Base-by-base conservation (phyloP, 2,797 vertebrate genomes). In the Amblyraja radiata region DNA sequence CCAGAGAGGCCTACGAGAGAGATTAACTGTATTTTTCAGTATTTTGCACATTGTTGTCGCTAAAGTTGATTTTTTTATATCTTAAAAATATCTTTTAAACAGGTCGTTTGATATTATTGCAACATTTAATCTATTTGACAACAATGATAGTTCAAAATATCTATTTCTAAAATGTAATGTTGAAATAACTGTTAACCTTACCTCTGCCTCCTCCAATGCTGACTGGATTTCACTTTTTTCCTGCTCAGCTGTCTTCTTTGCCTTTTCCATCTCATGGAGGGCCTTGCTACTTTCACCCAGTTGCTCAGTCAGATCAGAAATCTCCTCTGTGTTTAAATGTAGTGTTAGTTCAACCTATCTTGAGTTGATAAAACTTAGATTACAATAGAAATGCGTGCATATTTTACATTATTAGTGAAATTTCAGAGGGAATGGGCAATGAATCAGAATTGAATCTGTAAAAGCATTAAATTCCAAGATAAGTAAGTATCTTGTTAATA, bases 251-350 rank as follows among this genome's bases (percentile, higher is more conserved):
- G 97, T 96, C 93, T 98, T 98, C 95, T 96, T 97, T 93, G 95
- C 95, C 94, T 97, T 98, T 94, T 98, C 97, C 74, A 97, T 94
- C 93, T 97, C 97, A 21, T 97, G 97, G 54, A 97, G 95, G 18
- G 93, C 96, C 95, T 97, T 98, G 93, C 96, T 95, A 25, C 93
- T 95, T 94, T 97, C 97, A 18, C 96, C 95, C 73, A 97, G 95
- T 94, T 97, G 97, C 93, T 97, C 97, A 0, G 96, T 97, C 93
- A 98, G 94, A 94, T 98, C 97, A 65, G 96, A 96, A 93, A 97
- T 97, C 96, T 98, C 97, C 95, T 97, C 97, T 97, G 94, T 10
- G 39, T 46, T 46, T 16, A 21, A 90, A 93, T 5, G n/a, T 3
- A n/a, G 7, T 23, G 21, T 9, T 54, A 46, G n/a, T 92, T 54